Evolutionary conservation across 2,888 invertebrate species (phyloP).

Genomic region (Tiphia femorata): DNA sequence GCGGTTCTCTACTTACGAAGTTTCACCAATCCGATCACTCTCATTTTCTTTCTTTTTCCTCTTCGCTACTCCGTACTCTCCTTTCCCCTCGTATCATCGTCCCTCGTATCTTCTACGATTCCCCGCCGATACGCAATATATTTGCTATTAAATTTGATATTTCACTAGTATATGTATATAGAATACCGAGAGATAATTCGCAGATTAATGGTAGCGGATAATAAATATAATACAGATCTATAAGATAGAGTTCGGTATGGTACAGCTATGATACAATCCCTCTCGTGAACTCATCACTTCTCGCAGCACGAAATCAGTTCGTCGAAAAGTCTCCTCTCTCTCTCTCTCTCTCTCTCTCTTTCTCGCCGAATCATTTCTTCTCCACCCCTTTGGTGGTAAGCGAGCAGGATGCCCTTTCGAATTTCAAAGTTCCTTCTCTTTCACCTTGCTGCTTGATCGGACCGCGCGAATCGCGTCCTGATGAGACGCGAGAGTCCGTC

Average conservation of each 20-base stretch:
- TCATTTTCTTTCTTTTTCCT: not conserved
- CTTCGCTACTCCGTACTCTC: not conserved
- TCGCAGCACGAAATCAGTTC: not conserved
- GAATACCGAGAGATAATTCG: constrained; percentile 66
- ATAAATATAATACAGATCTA: constrained; percentile 68
- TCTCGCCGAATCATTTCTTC: constrained; percentile 1
- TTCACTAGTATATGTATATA: constrained; percentile 66
- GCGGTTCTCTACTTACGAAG: too few species aligned
- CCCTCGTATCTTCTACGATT: constrained; percentile 7
- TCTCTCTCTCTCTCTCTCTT: constrained; percentile 15
- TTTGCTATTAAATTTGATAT: constrained; percentile 67
- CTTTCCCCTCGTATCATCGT: constrained; percentile 21
- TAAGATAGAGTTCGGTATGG: constrained; percentile 66
- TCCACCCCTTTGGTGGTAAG: too few species aligned
- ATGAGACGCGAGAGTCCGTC: constrained; percentile 3
- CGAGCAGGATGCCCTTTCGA: too few species aligned
- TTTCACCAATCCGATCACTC: not conserved
- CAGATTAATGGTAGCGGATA: constrained; percentile 60
- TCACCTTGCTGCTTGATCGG: too few species aligned
- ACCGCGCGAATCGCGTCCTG: not conserved
- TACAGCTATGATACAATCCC: constrained; percentile 69
- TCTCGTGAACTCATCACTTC: too few species aligned
- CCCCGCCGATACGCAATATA: constrained; percentile 58
- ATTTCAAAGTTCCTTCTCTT: too few species aligned
- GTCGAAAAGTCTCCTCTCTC: not conserved